Evolutionary conservation across 2,888 invertebrate genomes (phyloP).

Genomic region (Eudasyphora cyanicolor): DNA sequence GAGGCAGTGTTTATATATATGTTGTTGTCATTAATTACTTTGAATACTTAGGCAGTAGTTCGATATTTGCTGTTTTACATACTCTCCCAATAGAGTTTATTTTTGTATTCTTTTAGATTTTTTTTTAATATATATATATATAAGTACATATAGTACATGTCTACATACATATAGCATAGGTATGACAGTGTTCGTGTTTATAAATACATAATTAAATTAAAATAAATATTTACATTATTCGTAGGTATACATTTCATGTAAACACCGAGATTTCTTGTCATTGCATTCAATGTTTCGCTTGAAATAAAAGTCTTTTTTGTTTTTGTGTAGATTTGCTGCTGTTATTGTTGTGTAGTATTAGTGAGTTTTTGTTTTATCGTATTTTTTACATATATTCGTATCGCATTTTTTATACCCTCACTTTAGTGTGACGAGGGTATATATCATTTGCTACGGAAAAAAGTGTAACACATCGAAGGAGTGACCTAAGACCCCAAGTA

Average conservation of each 20-base stretch:
- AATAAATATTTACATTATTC: constrained; percentile 62
- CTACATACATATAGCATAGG: constrained; percentile 25
- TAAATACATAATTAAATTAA: constrained; percentile 63
- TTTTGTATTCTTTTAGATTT: no score
- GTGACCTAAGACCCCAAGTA: no score
- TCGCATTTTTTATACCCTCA: no score
- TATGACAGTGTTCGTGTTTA: constrained; percentile 41
- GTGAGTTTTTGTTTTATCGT: constrained; percentile 40
- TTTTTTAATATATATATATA: constrained; percentile 23
- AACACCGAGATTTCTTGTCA: constrained; percentile 7
- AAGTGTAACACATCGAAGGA: no score
- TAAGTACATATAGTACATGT: constrained; percentile 16
- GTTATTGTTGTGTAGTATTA: constrained; percentile 15
- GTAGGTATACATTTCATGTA: background rate
- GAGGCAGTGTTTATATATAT: constrained; percentile 7
- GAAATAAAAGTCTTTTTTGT: constrained; percentile 44
- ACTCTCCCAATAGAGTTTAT: background rate
- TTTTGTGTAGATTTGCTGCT: background rate
- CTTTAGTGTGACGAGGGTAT: no score
- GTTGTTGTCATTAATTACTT: constrained; percentile 52
- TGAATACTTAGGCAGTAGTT: constrained; percentile 61
- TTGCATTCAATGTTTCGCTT: background rate
- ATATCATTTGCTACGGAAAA: no score
- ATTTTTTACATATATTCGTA: constrained; percentile 20
- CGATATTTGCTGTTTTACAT: constrained; percentile 22